Percentiles rank a stretch among this genome's conserved stretches.
phyloP scores from a whole-genome alignment of 2,888 invertebrate species.

The Esperia sulphurella region DNA sequence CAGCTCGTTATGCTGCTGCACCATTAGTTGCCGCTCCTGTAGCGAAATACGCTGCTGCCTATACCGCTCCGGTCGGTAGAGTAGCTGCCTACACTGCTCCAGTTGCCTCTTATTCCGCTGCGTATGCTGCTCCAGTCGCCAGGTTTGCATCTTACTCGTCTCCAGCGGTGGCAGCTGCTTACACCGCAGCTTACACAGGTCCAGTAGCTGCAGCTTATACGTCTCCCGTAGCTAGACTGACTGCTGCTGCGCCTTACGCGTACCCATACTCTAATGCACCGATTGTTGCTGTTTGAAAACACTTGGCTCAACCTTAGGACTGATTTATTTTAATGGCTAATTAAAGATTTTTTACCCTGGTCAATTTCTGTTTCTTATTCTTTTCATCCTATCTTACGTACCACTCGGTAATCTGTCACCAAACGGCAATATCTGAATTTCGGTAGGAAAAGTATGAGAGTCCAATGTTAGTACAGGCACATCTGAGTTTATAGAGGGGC shows the following conservation, averaged over 20 bases:
- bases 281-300: constrained; percentile 4
- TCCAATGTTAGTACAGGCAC: no score
- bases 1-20: constrained; percentile 25
- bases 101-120: constrained; percentile 33
- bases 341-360: constrained; percentile 9
- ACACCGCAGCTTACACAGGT: constrained; percentile 2
- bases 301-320: constrained; percentile 1
- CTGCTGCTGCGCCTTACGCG: not conserved
- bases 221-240: not conserved
- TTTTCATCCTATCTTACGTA: not conserved
- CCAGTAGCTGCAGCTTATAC: not conserved
- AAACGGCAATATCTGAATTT: no score
- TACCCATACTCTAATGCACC: not conserved
- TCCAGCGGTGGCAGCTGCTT: constrained; percentile 2
- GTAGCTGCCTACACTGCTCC: constrained; percentile 16
- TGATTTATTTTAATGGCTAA: constrained; percentile 7
- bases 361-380: not conserved
- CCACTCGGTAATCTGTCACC: no score
- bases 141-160: not conserved
- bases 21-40: constrained; percentile 20
- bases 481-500: no score
- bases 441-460: no score
- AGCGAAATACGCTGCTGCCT: constrained; percentile 22
- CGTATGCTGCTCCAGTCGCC: constrained; percentile 22
- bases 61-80: constrained; percentile 23